phyloP scores from a whole-genome alignment of 2,113 vertebrate species.

The Aleadryas rufinucha region DNA sequence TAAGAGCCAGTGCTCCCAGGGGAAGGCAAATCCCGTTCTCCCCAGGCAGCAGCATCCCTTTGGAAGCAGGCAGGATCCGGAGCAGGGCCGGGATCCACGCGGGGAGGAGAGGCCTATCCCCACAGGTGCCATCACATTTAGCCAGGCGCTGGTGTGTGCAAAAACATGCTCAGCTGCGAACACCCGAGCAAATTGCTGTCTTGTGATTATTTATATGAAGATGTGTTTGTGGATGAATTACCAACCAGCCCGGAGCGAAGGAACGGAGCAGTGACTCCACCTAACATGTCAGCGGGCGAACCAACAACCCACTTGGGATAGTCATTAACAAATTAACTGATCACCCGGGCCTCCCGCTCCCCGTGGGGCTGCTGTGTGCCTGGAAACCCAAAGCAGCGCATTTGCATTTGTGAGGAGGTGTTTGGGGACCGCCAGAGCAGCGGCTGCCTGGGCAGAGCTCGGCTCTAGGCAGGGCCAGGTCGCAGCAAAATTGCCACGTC shows the following conservation, averaged over 20 bases:
- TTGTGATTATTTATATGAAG: not conserved
- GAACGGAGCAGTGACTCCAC: not conserved
- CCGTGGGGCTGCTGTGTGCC: not conserved
- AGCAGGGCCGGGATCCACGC: not conserved
- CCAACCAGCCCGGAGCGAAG: not conserved
- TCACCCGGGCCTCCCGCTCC: not conserved
- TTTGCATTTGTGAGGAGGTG: not conserved
- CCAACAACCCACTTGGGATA: not conserved
- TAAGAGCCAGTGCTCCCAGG: not conserved
- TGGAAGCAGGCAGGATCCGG: not conserved
- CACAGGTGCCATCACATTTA: not conserved
- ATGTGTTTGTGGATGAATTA: slow-evolving; percentile 7
- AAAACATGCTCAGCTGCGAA: not conserved
- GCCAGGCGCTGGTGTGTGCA: not conserved
- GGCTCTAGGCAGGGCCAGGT: not conserved
- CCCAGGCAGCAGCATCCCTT: not conserved
- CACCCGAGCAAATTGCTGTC: not conserved
- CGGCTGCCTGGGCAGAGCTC: not conserved
- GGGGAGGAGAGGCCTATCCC: not conserved
- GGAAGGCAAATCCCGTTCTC: not conserved
- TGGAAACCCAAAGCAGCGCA: not conserved
- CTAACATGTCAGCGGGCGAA: not conserved
- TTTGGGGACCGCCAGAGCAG: not conserved
- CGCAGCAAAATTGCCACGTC: not conserved
- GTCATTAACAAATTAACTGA: slow-evolving; percentile 15